phyloP scores from a whole-genome alignment of 92 coral and sea anemone species.

The Phenganax stokvisi region DNA sequence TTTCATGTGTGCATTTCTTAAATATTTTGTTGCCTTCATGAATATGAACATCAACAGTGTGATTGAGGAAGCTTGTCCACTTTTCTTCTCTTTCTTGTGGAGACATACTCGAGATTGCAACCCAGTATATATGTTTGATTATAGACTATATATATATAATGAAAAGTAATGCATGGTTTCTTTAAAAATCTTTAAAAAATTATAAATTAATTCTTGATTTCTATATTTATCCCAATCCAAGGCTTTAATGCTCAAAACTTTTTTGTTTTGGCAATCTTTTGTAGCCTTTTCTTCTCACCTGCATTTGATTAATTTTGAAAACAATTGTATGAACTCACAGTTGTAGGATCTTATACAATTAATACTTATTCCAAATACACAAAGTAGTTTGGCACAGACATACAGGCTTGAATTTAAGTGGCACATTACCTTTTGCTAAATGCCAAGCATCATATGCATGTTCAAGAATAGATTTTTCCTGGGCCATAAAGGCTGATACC shows the following conservation, averaged over 20 bases:
- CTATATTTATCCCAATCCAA: constrained; percentile 36
- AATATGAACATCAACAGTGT: constrained; percentile 27
- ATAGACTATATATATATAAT: constrained; percentile 20
- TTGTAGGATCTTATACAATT: too few relatives aligned
- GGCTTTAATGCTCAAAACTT: constrained; percentile 40
- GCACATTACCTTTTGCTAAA: constrained; percentile 30
- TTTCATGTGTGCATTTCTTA: constrained; percentile 35
- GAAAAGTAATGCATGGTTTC: too few relatives aligned
- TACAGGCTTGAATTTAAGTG: not conserved
- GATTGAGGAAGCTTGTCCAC: constrained; percentile 32
- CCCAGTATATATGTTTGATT: constrained; percentile 41
- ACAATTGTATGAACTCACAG: too few relatives aligned
- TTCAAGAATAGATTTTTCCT: constrained; percentile 5
- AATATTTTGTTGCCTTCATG: constrained; percentile 28
- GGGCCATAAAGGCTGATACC: constrained; percentile 8
- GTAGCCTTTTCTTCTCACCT: constrained; percentile 40
- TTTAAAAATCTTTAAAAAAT: too few relatives aligned
- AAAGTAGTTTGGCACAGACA: too few relatives aligned
- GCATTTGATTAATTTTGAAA: not conserved
- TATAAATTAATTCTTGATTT: too few relatives aligned
- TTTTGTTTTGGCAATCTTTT: constrained; percentile 32
- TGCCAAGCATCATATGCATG: constrained; percentile 27
- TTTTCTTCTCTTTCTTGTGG: constrained; percentile 41
- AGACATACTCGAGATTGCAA: constrained; percentile 35
- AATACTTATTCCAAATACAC: too few relatives aligned